Percentiles rank a stretch among this genome's conserved stretches.
Conservation (phyloP, 2,113 vertebrate species). For the Mola mola region DNA sequence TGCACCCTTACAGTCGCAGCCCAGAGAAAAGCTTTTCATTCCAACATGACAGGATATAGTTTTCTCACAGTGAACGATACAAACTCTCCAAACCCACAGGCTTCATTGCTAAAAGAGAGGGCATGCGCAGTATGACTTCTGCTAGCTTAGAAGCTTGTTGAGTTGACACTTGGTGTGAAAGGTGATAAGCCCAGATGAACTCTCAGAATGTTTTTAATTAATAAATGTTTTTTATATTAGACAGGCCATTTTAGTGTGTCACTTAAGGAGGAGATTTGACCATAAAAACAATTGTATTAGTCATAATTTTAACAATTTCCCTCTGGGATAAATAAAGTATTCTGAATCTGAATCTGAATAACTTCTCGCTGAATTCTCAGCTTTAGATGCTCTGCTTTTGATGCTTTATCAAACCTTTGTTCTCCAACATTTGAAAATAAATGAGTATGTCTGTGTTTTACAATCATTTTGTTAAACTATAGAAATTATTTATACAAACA, state of each 20-base stretch:
- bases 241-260: constrained; percentile 49
- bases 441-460: too few species aligned
- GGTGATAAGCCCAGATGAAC: constrained; percentile 42
- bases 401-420: neutral
- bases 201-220: constrained; percentile 49
- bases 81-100: constrained; percentile 9
- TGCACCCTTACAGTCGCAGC: constrained; percentile 14
- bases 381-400: neutral
- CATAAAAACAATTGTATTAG: constrained; percentile 33
- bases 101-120: constrained; percentile 25
- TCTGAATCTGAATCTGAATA: too few species aligned
- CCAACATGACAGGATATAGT: constrained; percentile 19
- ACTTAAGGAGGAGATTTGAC: constrained; percentile 35
- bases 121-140: constrained; percentile 17
- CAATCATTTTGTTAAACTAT: too few species aligned
- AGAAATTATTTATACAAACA: too few species aligned
- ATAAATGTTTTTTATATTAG: constrained; percentile 46
- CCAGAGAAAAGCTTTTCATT: constrained; percentile 33
- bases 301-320: too few species aligned
- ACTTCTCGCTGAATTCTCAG: constrained; percentile 3
- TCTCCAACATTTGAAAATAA: neutral
- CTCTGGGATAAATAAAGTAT: too few species aligned
- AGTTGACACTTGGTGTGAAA: constrained; percentile 49
- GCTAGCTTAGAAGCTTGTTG: constrained; percentile 51
- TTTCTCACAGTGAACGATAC: constrained; percentile 35